A percentile compares a stretch with the other conserved stretches of the same genome.
phyloP scores from a whole-genome alignment of 2,797 vertebrate species.

The Enteromius paludinosus region DNA sequence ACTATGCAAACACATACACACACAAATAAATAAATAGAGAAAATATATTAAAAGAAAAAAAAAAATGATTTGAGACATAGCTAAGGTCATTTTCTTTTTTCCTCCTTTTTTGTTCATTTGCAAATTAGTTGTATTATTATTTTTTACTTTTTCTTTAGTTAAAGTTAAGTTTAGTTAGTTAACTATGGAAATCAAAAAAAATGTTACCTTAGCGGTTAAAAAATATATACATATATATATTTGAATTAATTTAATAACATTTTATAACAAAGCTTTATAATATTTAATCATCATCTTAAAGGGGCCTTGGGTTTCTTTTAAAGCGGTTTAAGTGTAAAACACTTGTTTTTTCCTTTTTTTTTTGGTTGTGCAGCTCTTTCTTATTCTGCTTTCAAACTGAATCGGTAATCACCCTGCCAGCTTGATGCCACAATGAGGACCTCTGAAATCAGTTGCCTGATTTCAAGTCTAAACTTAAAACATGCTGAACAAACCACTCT shows the following conservation, averaged over 20 bases:
- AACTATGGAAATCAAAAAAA: not conserved
- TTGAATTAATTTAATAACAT: too few relatives aligned
- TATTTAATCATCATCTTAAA: not conserved
- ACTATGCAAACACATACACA: not conserved
- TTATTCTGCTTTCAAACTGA: not conserved
- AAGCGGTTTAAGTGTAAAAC: not conserved
- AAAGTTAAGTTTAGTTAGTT: not conserved
- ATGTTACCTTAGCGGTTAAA: not conserved
- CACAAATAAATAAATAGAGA: not conserved
- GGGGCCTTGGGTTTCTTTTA: not conserved
- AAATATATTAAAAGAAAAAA: not conserved
- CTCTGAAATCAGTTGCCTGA: slow-evolving; percentile 22
- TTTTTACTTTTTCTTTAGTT: not conserved
- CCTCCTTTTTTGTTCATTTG: not conserved
- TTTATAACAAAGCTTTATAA: not conserved
- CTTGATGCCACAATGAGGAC: slow-evolving; percentile 13
- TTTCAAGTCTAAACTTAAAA: slow-evolving; percentile 32
- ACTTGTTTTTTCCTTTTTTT: not conserved
- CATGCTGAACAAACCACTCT: slow-evolving; percentile 29
- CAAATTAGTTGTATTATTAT: not conserved
- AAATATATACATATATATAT: too few relatives aligned
- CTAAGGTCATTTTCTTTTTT: not conserved
- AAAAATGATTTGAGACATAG: not conserved
- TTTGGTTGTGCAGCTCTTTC: not conserved
- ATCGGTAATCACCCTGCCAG: not conserved